Conservation (phyloP, 2,888 invertebrate species). For the Eristalinus aeneus region DNA sequence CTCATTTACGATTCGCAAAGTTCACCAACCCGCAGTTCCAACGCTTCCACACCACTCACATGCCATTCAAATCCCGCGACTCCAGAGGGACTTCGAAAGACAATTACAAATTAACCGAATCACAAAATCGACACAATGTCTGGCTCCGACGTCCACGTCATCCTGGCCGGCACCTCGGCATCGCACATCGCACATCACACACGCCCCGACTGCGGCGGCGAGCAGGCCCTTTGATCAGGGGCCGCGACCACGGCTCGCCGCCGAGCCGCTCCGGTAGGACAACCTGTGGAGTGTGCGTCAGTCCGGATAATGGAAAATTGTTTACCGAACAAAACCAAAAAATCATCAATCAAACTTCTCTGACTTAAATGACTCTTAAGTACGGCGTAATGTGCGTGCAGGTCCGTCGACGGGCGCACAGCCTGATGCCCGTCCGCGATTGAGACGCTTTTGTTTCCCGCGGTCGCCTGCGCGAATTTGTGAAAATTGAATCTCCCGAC, state of each 20-base stretch:
- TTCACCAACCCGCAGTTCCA: background rate
- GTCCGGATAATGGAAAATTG: slow-evolving; percentile 70
- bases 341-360: slow-evolving; percentile 72
- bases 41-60: background rate
- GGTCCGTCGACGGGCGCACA: slow-evolving; percentile 22
- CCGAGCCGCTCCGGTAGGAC: slow-evolving; percentile 53
- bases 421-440: slow-evolving; percentile 31
- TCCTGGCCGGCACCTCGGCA: slow-evolving; percentile 10
- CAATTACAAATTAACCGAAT: slow-evolving; percentile 70
- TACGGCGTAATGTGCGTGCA: slow-evolving; percentile 65
- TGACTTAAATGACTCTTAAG: slow-evolving; percentile 72
- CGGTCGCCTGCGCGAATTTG: slow-evolving; percentile 14
- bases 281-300: slow-evolving; percentile 64
- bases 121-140: slow-evolving; percentile 70
- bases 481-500: slow-evolving; percentile 24
- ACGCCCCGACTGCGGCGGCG: slow-evolving; percentile 40
- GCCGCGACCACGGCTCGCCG: slow-evolving; percentile 31
- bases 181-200: slow-evolving; percentile 29
- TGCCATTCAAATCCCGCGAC: background rate
- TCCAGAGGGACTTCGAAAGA: slow-evolving; percentile 23
- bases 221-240: slow-evolving; percentile 56
- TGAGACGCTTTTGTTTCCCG: slow-evolving; percentile 29
- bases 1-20: background rate
- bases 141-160: slow-evolving; percentile 53
- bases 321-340: slow-evolving; percentile 66